Base-by-base conservation (phyloP, 1,140 invertebrate species). In the Ceratina japonica region DNA sequence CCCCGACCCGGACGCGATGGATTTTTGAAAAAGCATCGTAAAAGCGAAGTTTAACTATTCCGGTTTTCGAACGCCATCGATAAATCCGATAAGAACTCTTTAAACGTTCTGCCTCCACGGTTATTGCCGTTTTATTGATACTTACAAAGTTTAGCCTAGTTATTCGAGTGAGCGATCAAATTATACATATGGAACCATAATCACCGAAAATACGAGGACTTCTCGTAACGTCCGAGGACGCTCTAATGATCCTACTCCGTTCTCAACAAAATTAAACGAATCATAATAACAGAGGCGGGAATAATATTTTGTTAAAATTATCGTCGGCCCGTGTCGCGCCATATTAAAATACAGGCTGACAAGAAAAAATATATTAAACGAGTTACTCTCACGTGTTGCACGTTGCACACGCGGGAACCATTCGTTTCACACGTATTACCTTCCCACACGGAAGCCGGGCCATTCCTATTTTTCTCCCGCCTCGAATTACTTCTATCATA, bases 31-130 rank as follows among this genome's bases (percentile, higher is more conserved):
- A 10, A 10, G 22, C 52, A 18, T 24, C 49, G 52, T 20, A 31
- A n/a, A 37, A 70, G 54, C 18, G 10, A 70, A 71, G 13, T 70
- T 70, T 31, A 18, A 71, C n/a, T 5, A 71, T 58, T 71, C 37
- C 52, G 13, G 3, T 16, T 31, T 27, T 18, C 13, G 5, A 70
- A 70, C n/a, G 0, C 12, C 24, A 16, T 37, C 51, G 24, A 31
- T 27, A 27, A 31, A 27, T 31, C 12, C n/a, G 18, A 20, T 16
- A 71, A 58, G 27, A 37, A 2, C 58, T 71, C 22, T 27, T 8
- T 52, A 22, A 71, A 22, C 54, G 31, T 4, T n/a, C n/a, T 22
- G 20, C 16, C 37, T 37, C 69, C 15, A 5, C 10, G n/a, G 7
- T 44, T 44, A 44, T 44, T 44, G 37, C 37, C 37, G 37, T 44